Base-by-base conservation (phyloP, 2,797 vertebrate genomes). In the Zalophus californianus region DNA sequence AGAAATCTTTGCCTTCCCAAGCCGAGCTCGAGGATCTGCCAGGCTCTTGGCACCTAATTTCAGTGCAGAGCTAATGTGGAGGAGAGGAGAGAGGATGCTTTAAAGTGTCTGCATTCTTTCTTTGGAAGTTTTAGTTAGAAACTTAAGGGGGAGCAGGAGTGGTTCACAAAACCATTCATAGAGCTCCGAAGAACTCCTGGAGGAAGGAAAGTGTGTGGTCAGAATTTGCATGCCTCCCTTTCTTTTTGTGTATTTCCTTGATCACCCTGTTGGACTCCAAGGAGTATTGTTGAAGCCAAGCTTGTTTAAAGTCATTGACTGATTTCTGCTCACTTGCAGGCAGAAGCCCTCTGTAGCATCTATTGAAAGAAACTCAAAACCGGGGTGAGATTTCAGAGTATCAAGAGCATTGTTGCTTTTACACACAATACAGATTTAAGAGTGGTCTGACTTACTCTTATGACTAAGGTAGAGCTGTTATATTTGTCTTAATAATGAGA, bases 51-150 rank as follows among this genome's bases (percentile, higher is more conserved):
- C 32, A 44, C 35, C 82, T 92, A 54, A 25, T 96, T 92, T 86
- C 70, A 48, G 88, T 58, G 86, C 94, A 80, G 52, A 96, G 82
- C 35, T 25, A 54, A 27, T 29, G 83, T 38, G 58, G 13, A 87
- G 82, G 15, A 66, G 10, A 68, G 79, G 70, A 78, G 50, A 70
- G 52, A 29, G 52, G 41, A 73, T 73, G 75, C 50, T 96, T 77
- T 56, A 12, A 83, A 77, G 35, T 6, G 73, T 44, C 50, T 72
- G 54, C 35, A 12, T 86, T 84, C 41, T 89, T 62, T 78, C 89
- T 95, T 10, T 29, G 73, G 32, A 97, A 97, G 95, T 97, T 98
- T 97, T 91, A 77, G 52, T 88, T 92, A 60, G 93, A 79, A 94
- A 97, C 87, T 92, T 96, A 56, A 78, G 84, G n/a, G 72, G 41